Evolutionary conservation across 2,797 vertebrate species (phyloP), one percentile per base, ranked within the genome.

Genomic region (Sebastolobus altivelis): DNA sequence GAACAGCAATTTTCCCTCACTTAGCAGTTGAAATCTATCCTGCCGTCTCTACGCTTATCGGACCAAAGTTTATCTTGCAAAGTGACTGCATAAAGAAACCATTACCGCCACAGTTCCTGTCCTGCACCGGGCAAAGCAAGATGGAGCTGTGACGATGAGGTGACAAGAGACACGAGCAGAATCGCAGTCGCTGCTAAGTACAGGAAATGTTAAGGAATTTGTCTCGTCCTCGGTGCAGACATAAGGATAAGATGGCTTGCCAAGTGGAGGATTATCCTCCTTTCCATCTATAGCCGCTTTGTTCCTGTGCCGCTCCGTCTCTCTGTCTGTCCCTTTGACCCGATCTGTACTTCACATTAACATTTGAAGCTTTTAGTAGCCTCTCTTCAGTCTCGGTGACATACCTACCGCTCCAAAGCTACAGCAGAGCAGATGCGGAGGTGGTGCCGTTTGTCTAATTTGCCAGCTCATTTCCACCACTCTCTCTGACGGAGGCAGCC

Each of bases 21-120:
- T 72, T 33, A 38, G 62, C 70, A 70, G 77, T 65, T 73, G 40
- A 76, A 49, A 20, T 66, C 52, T 49, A 16, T 79, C 59, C 63
- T 71, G 20, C 13, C 6, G 33, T 65, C 72, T 79, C 74, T 71
- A 2, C 14, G 1, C 71, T 83, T 79, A 82, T 88, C 71, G 77
- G 69, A 5, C 56, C 46, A 40, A 62, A 71, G 87, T 93, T 90
- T 90, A 90, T 93, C 73, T 77, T 84, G 71, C 75, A 52, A 35
- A 76, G 77, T 9, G 81, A 35, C 72, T 90, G 86, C 85, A 61
- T 83, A 86, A 85, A 87, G 67, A 88, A 85, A 81, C 71, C 62
- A 82, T 92, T 83, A 89, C 63, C 43, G 7, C 65, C 29, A 43
- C 77, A 65, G 67, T 87, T 90, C 85, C 77, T 88, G 79, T 90